phyloP scores from a whole-genome alignment of 2,113 vertebrate genomes.

The Trinectes maculatus region DNA sequence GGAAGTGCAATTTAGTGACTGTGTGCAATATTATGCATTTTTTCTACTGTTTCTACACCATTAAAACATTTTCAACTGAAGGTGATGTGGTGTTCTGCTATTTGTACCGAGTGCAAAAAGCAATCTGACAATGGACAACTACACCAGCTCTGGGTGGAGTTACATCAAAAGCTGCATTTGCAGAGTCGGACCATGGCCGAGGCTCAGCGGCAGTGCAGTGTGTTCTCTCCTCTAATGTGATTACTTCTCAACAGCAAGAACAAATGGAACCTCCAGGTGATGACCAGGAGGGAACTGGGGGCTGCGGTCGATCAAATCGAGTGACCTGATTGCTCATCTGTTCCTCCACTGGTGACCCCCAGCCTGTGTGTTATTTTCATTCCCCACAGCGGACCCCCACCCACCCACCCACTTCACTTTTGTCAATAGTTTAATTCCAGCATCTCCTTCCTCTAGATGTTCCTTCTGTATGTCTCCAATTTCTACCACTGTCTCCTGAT shows the following conservation, averaged over 20 bases:
- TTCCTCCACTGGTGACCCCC: constrained; percentile 10
- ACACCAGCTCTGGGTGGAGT: background rate
- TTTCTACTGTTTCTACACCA: constrained; percentile 87
- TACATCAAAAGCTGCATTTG: constrained; percentile 15
- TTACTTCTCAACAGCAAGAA: constrained; percentile 50
- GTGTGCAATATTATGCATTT: constrained; percentile 85
- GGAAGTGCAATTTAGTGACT: constrained; percentile 86
- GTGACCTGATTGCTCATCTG: constrained; percentile 34
- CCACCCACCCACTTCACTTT: too few species aligned
- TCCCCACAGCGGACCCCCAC: constrained; percentile 26
- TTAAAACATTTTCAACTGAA: constrained; percentile 72
- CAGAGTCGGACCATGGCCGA: constrained; percentile 46
- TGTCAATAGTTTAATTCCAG: constrained; percentile 23
- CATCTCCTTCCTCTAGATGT: constrained; percentile 6
- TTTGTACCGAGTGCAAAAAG: constrained; percentile 29
- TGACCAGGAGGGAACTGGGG: constrained; percentile 6
- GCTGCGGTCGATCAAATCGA: constrained; percentile 45
- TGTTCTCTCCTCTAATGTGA: constrained; percentile 50
- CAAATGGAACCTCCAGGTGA: constrained; percentile 35
- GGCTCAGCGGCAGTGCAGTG: constrained; percentile 28
- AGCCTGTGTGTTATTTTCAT: constrained; percentile 24
- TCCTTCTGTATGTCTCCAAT: background rate
- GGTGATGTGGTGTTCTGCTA: constrained; percentile 44
- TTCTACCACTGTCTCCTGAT: background rate
- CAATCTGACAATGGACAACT: background rate